Base-by-base conservation (phyloP, 2,888 invertebrate species). In the Colletes collaris region DNA sequence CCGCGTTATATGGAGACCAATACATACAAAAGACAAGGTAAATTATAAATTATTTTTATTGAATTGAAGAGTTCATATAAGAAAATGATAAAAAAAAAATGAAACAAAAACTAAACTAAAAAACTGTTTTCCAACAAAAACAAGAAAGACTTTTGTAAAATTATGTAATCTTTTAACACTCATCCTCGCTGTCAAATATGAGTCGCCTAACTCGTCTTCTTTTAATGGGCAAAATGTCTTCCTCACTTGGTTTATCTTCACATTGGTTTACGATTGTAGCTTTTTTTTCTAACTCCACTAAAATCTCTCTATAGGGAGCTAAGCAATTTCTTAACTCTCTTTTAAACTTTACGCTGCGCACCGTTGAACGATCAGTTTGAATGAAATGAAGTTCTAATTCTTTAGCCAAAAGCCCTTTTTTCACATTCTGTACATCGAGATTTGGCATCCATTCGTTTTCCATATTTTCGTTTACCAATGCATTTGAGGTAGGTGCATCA, bases 141-240 rank as follows among this genome's bases (percentile, higher is more conserved):
- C 64, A 64, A 50, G 52, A 8, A 50, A 64, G 27, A 27, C 27
- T 49, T 49, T 27, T 27, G 27, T 27, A 27, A 35, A 52, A 49
- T 50, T 49, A 27, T 13, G 63, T 52, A 52, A 64, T 64, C 56
- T 74, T 74, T 74, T 50, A 56, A 56, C 56, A 74, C 68, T 74
- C 74, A 74, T 74, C 74, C 67, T 74, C 74, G 74, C 68, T 74
- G 62, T 74, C 63, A 74, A 19, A 74, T 74, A 68, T 74, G 68
- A 68, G 27, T 27, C 27, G 2, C 27, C 27, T 27, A 27, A 27
- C 27, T 27, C 27, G 27, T 27, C 27, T 27, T 27, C 27, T 27
- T 27, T 27, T 27, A 27, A 27, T 27, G 27, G 27, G 27, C 27
- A 27, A 27, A 27, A 27, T 27, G 27, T 27, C 27, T 27, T 27